Evolutionary conservation across 1,140 invertebrate species (phyloP).

Genomic region (Aleiodes sp.): DNA sequence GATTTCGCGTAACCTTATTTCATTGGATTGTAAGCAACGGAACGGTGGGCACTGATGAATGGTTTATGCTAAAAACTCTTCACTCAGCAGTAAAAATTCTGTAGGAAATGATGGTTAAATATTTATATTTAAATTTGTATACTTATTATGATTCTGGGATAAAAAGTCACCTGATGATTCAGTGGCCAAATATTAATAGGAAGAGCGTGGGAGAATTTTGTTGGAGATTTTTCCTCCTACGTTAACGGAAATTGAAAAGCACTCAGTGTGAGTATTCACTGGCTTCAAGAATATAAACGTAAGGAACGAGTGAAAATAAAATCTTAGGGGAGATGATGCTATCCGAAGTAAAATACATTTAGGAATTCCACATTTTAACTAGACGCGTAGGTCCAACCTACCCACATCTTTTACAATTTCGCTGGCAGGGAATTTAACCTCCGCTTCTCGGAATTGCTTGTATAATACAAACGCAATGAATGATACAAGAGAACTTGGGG

Average conservation of each 20-base stretch:
- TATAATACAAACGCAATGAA: neutral
- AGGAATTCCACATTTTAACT: neutral
- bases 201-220: neutral
- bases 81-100: neutral
- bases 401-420: neutral
- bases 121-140: neutral
- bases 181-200: neutral
- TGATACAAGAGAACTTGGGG: constrained; percentile 9
- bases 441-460: neutral
- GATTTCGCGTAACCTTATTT: too few species aligned
- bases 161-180: neutral
- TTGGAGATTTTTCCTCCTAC: neutral
- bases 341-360: neutral
- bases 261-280: neutral
- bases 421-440: constrained; percentile 7
- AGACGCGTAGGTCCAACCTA: neutral
- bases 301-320: neutral
- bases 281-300: neutral
- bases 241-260: constrained; percentile 21
- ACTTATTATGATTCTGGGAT: neutral
- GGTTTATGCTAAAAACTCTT: neutral
- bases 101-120: neutral
- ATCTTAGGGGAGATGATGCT: neutral
- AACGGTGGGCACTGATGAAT: too few species aligned
- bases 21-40: too few species aligned